Conservation (phyloP, 2,888 invertebrate species). For the Eugnorisma glareosa region DNA sequence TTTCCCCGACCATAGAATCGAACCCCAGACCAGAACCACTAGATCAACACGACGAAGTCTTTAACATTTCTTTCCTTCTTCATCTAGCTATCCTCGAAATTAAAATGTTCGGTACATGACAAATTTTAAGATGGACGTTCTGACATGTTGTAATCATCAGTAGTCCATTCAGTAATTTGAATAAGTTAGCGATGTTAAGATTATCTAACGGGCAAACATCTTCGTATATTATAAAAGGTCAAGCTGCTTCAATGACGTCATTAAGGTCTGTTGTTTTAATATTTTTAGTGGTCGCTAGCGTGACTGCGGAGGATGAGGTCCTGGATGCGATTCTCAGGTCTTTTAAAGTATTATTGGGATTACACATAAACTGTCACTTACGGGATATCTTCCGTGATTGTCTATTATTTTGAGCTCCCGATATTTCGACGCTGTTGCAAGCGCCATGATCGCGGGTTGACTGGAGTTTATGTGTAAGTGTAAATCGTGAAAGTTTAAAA, state of each 20-base stretch:
- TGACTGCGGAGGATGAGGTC: background rate
- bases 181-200: conserved; percentile 49
- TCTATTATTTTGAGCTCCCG: too few species aligned
- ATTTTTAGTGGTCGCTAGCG: background rate
- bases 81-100: conserved; percentile 27
- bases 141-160: conserved; percentile 51
- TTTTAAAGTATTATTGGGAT: background rate
- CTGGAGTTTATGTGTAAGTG: too few species aligned
- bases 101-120: conserved; percentile 48
- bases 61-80: too few species aligned
- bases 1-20: background rate
- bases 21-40: background rate
- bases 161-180: conserved; percentile 48
- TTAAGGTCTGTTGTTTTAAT: background rate
- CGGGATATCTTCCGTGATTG: too few species aligned
- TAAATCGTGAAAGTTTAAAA: too few species aligned
- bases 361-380: too few species aligned
- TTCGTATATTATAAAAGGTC: conserved; percentile 45
- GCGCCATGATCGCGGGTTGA: too few species aligned
- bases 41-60: too few species aligned
- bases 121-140: conserved; percentile 40
- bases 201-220: conserved; percentile 40
- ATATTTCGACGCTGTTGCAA: too few species aligned
- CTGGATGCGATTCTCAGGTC: background rate
- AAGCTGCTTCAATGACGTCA: conserved; percentile 27